These are phyloP conservation scores for Tenthredo scrophulariae DNA, from an alignment of 2,888 invertebrate species.

Conservation along the genomic window DNA sequence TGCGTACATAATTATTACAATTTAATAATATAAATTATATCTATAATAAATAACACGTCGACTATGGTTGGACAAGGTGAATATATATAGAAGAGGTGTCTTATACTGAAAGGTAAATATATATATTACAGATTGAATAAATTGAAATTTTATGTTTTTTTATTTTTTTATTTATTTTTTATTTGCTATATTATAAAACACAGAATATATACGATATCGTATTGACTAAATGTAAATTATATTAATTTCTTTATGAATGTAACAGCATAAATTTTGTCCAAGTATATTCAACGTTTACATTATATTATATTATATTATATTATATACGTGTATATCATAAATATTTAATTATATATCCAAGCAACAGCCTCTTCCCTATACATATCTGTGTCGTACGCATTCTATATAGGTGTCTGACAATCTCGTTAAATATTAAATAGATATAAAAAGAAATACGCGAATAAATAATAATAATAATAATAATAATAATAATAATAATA, in stretches of 20 bases:
- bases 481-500: not conserved
- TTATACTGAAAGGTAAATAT: slow-evolving; percentile 6
- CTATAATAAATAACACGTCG: not conserved
- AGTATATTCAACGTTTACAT: slow-evolving; percentile 25
- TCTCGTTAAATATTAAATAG: slow-evolving; percentile 18
- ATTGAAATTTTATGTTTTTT: not conserved
- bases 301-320: slow-evolving; percentile 35
- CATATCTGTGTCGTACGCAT: slow-evolving; percentile 69
- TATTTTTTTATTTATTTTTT: not conserved
- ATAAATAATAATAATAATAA: slow-evolving; percentile 14
- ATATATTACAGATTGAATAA: not conserved
- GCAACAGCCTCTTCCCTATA: slow-evolving; percentile 70
- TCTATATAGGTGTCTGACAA: slow-evolving; percentile 30
- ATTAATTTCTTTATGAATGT: not conserved
- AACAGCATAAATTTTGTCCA: slow-evolving; percentile 9
- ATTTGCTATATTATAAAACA: not conserved
- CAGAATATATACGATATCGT: not conserved
- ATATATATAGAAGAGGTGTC: slow-evolving; percentile 30
- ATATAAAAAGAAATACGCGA: not conserved
- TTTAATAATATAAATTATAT: not conserved
- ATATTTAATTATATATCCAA: slow-evolving; percentile 59
- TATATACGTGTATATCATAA: slow-evolving; percentile 55
- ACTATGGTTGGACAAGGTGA: slow-evolving; percentile 37
- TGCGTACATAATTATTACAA: not conserved
- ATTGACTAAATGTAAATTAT: not conserved